Base-by-base conservation (phyloP, 1,140 invertebrate species). In the Pantala flavescens region DNA sequence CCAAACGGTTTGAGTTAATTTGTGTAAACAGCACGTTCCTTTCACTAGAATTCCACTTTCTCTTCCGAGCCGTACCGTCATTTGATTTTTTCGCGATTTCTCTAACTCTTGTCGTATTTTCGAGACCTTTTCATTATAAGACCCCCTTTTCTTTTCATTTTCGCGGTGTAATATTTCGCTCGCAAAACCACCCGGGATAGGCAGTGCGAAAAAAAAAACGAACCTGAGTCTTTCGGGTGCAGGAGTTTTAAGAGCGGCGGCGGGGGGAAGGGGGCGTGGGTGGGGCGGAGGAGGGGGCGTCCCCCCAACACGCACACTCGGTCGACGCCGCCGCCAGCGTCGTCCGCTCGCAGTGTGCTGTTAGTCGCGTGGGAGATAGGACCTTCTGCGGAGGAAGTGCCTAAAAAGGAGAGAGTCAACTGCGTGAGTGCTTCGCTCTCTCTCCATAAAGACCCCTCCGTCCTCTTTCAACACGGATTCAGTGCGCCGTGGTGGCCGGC, bases 271-370 rank as follows among this genome's bases (percentile, higher is more conserved):
- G 42, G 28, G 28, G 28, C 28, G 72, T 24, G 72, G 19, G 28
- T 21, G 72, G 36, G 72, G 72, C 23, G 14, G 43, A 76, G 77
- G 76, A 77, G 77, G 73, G 78, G 76, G 74, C 77, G 74, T 77
- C 75, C 78, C 74, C 77, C 77, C 79, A 77, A 78, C 78, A 78
- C 78, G 79, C 79, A 78, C 78, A 77, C 79, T 79, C 79, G 78
- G 49, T 16, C 49, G 49, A 21, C 78, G 77, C 80, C 80, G 80
- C 49, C 49, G 49, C 49, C 49, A 19, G 16, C 16, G 16, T 21
- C 16, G n/a, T 21, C 14, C 16, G 16, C 49, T 63, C 49, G 49
- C 49, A 63, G 49, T 63, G 49, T 63, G 49, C 49, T 63, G 14
- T 19, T 21, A 21, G 49, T 63, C 16, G 49, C 49, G 49, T 63